These are phyloP conservation scores for Sebastes schlegelii DNA, from an alignment of 2,113 vertebrate species.

Conservation along the genomic window DNA sequence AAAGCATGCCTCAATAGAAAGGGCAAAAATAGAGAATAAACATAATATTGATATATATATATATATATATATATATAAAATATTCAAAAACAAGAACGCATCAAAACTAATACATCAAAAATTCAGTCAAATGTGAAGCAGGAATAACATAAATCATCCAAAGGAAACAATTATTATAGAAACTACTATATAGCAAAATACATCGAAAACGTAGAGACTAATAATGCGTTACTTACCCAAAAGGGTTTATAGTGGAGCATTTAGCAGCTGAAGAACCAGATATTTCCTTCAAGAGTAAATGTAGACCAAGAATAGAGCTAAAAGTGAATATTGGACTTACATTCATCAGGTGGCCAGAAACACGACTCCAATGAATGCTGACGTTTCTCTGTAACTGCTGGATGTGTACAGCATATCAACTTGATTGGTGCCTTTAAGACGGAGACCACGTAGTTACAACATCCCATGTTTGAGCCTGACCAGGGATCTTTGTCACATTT, in stretches of 20 bases:
- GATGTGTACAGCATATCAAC: not conserved
- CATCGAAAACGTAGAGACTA: not conserved
- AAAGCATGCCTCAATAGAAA: no score
- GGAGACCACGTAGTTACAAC: not conserved
- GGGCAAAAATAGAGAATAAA: no score
- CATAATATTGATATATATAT: no score
- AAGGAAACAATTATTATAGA: no score
- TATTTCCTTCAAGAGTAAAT: not conserved
- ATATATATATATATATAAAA: not conserved
- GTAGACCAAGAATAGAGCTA: no score
- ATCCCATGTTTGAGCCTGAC: not conserved
- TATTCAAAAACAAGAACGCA: not conserved
- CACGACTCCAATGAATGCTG: not conserved
- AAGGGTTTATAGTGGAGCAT: not conserved
- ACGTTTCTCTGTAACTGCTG: not conserved
- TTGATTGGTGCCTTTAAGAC: not conserved
- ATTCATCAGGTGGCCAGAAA: not conserved
- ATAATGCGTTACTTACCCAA: not conserved
- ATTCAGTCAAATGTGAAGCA: not conserved
- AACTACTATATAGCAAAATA: not conserved
- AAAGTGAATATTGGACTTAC: no score
- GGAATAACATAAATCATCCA: not conserved
- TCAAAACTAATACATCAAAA: not conserved
- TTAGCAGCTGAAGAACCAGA: not conserved
- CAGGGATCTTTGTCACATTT: no score